phyloP scores from a whole-genome alignment of 2,797 vertebrate species.

The Acanthornis magna region DNA sequence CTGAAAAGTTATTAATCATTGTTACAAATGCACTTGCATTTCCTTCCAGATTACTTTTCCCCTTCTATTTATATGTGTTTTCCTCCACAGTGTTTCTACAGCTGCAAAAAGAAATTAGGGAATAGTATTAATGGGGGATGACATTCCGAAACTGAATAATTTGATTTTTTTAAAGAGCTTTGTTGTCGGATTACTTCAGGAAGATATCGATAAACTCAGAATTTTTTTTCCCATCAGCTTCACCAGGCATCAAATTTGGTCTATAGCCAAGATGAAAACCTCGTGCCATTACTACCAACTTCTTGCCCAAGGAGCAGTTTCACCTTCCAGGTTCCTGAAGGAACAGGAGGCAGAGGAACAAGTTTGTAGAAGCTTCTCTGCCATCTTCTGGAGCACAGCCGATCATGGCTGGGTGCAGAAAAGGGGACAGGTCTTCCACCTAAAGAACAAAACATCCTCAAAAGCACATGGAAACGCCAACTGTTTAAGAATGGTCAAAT shows the following conservation, averaged over 20 bases:
- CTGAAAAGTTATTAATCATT: background rate
- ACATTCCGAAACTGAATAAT: background rate
- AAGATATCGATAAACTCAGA: background rate
- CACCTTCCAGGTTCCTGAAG: background rate
- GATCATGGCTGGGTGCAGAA: background rate
- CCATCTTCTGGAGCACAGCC: background rate
- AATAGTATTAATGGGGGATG: background rate
- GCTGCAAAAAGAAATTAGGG: background rate
- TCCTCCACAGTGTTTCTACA: background rate
- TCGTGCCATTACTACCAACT: background rate
- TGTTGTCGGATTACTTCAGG: background rate
- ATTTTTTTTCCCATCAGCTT: background rate
- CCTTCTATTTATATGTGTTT: background rate
- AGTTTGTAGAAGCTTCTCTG: background rate
- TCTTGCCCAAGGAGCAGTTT: background rate
- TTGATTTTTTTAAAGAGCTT: background rate
- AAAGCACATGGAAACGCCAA: background rate
- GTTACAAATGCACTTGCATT: background rate
- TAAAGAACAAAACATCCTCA: background rate
- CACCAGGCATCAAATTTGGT: background rate
- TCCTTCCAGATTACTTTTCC: background rate
- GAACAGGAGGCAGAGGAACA: background rate
- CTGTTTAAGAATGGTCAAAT: rapidly evolving
- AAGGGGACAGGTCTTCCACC: background rate
- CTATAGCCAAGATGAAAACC: background rate